Percentiles rank a stretch among this genome's conserved stretches.
Conservation (phyloP, 2,113 vertebrate species). For the Scolopax mira region DNA sequence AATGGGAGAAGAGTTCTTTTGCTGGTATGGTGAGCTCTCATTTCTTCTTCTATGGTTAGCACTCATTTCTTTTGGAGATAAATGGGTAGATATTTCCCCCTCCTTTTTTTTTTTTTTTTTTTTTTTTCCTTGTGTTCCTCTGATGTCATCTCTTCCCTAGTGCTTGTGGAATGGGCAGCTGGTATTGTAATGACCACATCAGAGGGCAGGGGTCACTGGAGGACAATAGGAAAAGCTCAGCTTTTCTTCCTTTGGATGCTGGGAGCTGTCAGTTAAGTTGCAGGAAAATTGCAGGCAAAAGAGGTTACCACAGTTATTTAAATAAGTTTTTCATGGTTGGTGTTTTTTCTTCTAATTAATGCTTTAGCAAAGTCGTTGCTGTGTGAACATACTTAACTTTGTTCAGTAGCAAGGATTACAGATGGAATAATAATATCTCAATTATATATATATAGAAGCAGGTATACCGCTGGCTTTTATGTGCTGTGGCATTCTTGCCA, state of each 20-base stretch:
- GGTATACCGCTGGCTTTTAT: not conserved
- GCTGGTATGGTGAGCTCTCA: not conserved
- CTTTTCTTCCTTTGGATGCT: not conserved
- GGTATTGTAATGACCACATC: conserved; percentile 23
- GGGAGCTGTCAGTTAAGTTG: not conserved
- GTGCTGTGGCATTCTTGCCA: not conserved
- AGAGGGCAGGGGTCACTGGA: conserved; percentile 31
- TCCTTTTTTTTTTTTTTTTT: too few relatives aligned
- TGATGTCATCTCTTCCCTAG: conserved; percentile 1
- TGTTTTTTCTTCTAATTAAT: conserved; percentile 22
- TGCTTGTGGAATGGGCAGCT: not conserved
- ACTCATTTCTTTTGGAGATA: not conserved
- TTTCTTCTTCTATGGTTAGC: not conserved
- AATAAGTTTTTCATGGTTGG: not conserved
- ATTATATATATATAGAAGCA: not conserved
- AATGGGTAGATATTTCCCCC: not conserved
- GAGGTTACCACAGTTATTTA: not conserved
- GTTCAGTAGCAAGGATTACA: not conserved
- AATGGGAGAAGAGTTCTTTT: not conserved
- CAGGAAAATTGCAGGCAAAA: not conserved
- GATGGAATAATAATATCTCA: not conserved
- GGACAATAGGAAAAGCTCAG: not conserved
- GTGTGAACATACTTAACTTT: not conserved
- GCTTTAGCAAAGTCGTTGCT: not conserved
- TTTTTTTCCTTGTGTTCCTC: not conserved